Evolutionary conservation across 2,797 vertebrate species (phyloP), one percentile per base, ranked within the genome.

Genomic region (Notolabrus celidotus): DNA sequence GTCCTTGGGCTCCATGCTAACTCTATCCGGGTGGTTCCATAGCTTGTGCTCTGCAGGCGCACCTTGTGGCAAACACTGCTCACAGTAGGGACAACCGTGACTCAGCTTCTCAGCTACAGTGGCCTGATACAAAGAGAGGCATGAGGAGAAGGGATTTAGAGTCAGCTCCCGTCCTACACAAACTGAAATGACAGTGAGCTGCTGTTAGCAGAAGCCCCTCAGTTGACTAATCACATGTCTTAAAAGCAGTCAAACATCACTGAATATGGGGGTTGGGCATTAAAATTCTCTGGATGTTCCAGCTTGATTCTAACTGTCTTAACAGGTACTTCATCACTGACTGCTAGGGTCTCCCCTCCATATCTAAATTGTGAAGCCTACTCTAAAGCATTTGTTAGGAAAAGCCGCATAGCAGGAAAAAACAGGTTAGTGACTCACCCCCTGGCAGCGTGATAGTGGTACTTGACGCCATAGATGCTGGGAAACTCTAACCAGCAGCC

Each of bases 401-500:
- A 61, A 55, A 77, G 77, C 60, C 46, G 58, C 52, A 71, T 43
- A 80, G 53, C 73, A 71, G 70, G 78, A 86, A 79, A 85, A 66
- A 77, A 74, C 73, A 83, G 77, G 63, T 76, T 75, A 67, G 68
- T 80, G 68, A 87, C 92, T 92, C 86, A 97, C 97, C 95, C 96
- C 97, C 86, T 96, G 96, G 92, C 96, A 99, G 84, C 97, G 96
- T 99, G 96, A 90, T 98, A 98, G 92, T 99, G 97, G 92, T 98
- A 98, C 91, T 99, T 99, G 90, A 99, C 95, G 77, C 97, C 96
- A 68, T 97, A 99, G 91, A 99, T 97, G 93, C 96, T 99, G 86
- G 97, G 97, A 86, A 99, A 99, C 91, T 99, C 97, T 93, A 99
- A 92, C 97, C 97, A 98, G 92, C 97, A 99, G 85, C 97, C 96